Percentiles rank a stretch among this genome's conserved stretches.
phyloP scores from a whole-genome alignment of 2,797 vertebrate species.

The Petrocephalus schoutedeni region DNA sequence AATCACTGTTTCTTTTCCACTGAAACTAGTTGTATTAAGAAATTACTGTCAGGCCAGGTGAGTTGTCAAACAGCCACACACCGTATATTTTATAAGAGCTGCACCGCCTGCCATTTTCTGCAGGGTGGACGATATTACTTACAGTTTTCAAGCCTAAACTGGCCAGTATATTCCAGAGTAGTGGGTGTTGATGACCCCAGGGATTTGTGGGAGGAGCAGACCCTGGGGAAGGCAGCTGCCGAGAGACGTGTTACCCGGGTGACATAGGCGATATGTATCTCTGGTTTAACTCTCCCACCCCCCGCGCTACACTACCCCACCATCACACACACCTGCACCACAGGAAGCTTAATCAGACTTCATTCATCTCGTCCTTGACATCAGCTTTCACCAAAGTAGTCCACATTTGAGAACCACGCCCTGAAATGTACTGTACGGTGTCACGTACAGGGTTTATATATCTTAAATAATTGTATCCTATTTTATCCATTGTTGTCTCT shows the following conservation, averaged over 20 bases:
- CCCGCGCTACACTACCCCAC: neutral
- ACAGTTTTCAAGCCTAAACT: neutral
- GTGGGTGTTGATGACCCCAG: neutral
- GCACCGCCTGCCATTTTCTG: neutral
- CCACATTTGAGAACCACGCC: neutral
- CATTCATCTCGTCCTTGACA: neutral
- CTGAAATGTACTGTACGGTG: neutral
- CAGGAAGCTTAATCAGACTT: neutral
- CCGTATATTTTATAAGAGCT: neutral
- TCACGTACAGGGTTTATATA: neutral
- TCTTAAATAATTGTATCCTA: neutral
- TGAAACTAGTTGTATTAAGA: neutral
- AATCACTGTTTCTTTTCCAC: neutral
- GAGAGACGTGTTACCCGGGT: neutral
- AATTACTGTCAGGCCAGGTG: neutral
- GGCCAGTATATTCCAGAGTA: neutral
- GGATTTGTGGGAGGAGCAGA: neutral
- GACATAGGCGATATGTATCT: neutral
- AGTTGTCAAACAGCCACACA: neutral
- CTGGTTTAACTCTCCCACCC: too few species aligned
- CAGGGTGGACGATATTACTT: neutral
- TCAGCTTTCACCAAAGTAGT: neutral
- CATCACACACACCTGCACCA: neutral
- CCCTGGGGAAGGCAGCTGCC: neutral
- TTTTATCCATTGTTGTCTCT: neutral